phyloP scores from a whole-genome alignment of 2,113 vertebrate species.

The Scophthalmus maximus region DNA sequence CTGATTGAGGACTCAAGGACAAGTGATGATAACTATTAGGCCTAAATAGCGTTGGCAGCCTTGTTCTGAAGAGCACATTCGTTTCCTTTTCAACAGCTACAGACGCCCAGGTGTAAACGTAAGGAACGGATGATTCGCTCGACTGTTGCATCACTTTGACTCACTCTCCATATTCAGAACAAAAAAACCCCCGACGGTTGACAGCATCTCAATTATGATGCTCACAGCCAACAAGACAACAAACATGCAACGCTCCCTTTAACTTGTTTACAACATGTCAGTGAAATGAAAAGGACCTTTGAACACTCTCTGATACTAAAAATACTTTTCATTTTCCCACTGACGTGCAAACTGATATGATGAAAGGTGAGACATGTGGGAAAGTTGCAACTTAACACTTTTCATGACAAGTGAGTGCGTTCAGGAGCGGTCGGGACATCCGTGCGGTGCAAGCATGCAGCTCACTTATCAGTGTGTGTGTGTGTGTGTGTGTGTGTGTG shows the following conservation, averaged over 20 bases:
- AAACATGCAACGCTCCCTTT: constrained; percentile 6
- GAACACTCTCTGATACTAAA: constrained; percentile 22
- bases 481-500: not conserved
- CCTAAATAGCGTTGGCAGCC: not conserved
- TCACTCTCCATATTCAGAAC: constrained; percentile 25
- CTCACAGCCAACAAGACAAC: constrained; percentile 26
- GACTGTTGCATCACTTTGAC: constrained; percentile 35
- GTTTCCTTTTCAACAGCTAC: constrained; percentile 12
- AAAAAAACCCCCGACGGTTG: constrained; percentile 43
- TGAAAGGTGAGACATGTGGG: constrained; percentile 8
- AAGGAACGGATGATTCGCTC: constrained; percentile 25
- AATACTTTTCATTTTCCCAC: constrained; percentile 19
- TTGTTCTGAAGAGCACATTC: constrained; percentile 21
- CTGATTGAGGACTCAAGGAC: not conserved
- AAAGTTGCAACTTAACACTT: not conserved
- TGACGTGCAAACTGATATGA: not conserved
- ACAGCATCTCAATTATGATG: not conserved
- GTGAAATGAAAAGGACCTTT: constrained; percentile 27
- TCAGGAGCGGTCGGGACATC: not conserved
- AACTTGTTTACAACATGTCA: constrained; percentile 32
- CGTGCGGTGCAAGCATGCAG: no score
- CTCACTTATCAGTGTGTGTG: not conserved
- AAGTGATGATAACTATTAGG: not conserved
- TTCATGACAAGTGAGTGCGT: not conserved
- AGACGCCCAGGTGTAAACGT: constrained; percentile 7